A percentile compares a stretch with the other conserved stretches of the same genome.
phyloP scores from a whole-genome alignment of 37 sponge, comb jelly and placozoan genomes.

The Tethya wilhelma region DNA sequence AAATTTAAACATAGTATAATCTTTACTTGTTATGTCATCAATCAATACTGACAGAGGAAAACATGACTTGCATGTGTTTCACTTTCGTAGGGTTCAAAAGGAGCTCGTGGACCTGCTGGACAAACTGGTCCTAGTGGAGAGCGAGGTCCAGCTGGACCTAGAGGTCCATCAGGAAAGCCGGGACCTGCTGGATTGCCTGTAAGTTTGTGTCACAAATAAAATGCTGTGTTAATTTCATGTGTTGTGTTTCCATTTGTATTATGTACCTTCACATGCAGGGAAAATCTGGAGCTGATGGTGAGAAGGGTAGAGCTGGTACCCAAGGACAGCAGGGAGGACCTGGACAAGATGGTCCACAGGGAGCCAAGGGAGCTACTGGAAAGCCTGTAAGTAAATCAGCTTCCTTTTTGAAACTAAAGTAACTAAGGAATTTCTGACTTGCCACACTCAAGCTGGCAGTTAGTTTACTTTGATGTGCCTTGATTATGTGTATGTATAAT shows the following conservation, averaged over 20 bases:
- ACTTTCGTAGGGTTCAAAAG: constrained; percentile 54
- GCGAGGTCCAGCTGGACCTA: constrained; percentile 40
- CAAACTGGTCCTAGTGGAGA: constrained; percentile 61
- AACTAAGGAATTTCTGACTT: too few species aligned
- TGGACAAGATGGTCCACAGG: constrained; percentile 60
- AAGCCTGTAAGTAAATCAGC: constrained; percentile 63
- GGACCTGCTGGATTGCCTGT: constrained; percentile 49
- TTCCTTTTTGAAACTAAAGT: not conserved
- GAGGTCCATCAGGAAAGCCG: constrained; percentile 47
- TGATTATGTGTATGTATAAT: not conserved
- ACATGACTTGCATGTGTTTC: not conserved
- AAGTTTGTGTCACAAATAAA: not conserved
- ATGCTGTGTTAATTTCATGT: not conserved
- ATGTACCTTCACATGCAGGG: constrained; percentile 53
- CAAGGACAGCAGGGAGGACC: constrained; percentile 43
- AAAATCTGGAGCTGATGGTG: constrained; percentile 61
- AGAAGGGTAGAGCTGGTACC: constrained; percentile 58
- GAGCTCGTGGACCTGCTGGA: constrained; percentile 61
- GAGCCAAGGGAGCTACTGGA: constrained; percentile 64
- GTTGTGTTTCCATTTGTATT: not conserved
- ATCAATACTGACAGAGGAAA: not conserved
- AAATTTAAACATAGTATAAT: not conserved
- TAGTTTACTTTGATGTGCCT: not conserved
- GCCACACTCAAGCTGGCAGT: not conserved
- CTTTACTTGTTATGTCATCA: not conserved